Base-by-base conservation (phyloP, 2,797 vertebrate genomes). In the Rhabdomys pumilio region DNA sequence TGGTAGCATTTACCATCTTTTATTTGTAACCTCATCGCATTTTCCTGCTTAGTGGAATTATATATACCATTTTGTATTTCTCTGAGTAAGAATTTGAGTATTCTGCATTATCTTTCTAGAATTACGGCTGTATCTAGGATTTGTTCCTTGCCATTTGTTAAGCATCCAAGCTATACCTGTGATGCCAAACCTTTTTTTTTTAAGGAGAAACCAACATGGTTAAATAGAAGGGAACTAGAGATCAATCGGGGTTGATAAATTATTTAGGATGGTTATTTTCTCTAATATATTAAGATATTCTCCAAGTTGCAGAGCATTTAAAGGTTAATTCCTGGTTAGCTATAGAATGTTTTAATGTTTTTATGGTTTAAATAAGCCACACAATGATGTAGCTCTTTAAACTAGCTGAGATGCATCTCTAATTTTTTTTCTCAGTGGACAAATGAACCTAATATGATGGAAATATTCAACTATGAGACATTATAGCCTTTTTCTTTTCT, bases 251-350 rank as follows among this genome's bases (percentile, higher is more conserved):
- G 8, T 84, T 81, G 65, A 3, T 92, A 65, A 81, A 24, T 92
- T 86, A 12, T 63, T 1, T 89, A 86, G 22, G 47, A 44, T 67
- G 29, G 3, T 89, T 89, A 73, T 89, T 92, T 93, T 82, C 20
- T 41, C 67, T 76, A 73, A 13, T 88, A 59, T 19, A 59, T 55
- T 31, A 15, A 79, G 83, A 17, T 8, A 44, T 53, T 90, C 50
- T 87, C 26, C 19, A 94, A 12, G 90, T 94, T 76, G 67, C 29
- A 77, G 73, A 85, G 31, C 67, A 24, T 44, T 38, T 9, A 86
- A 13, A 87, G 59, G n/a, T 85, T n/a, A 96, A 89, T 89, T 94
- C 55, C 9, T 44, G 81, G 41, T 15, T 57, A 88, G 19, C 19
- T 90, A 2, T 53, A 65, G 59, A 84, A 14, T 89, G 19, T 19